Conservation (phyloP, 2,888 invertebrate species). For the Erebia aethiops region DNA sequence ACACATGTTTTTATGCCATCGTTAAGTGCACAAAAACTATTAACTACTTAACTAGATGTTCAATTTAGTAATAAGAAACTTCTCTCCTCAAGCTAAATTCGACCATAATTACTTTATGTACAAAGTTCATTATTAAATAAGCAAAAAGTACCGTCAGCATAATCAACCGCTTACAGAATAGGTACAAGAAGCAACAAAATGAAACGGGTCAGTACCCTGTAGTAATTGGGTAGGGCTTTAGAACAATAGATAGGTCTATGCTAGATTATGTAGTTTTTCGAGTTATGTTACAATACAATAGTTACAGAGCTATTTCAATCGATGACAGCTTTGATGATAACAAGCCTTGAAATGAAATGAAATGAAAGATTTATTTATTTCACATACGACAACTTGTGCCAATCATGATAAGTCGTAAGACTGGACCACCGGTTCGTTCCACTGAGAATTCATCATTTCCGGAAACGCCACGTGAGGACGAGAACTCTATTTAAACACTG, state of each 20-base stretch:
- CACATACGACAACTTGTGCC: too few species aligned
- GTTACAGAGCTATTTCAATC: too few species aligned
- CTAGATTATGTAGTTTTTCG: conserved; percentile 28
- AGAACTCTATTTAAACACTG: too few species aligned
- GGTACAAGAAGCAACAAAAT: conserved; percentile 16
- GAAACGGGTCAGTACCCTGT: conserved; percentile 38
- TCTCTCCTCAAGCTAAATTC: background rate
- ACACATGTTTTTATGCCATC: conserved; percentile 10
- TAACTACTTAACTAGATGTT: conserved; percentile 11
- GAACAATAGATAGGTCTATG: conserved; percentile 45
- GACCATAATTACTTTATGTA: background rate
- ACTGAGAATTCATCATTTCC: too few species aligned
- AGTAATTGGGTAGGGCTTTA: conserved; percentile 44
- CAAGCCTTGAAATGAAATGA: too few species aligned
- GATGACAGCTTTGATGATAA: too few species aligned
- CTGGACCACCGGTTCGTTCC: too few species aligned
- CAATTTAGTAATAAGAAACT: conserved; percentile 17
- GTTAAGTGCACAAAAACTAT: conserved; percentile 1
- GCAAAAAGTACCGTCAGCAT: conserved; percentile 13
- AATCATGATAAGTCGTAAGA: too few species aligned
- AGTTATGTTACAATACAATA: conserved; percentile 1
- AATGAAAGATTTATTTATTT: too few species aligned
- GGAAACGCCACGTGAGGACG: too few species aligned
- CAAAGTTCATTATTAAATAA: conserved; percentile 8
- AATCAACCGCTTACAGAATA: conserved; percentile 8